Evolutionary conservation across 2,888 invertebrate species (phyloP).

Genomic region (Isoperla grammatica): DNA sequence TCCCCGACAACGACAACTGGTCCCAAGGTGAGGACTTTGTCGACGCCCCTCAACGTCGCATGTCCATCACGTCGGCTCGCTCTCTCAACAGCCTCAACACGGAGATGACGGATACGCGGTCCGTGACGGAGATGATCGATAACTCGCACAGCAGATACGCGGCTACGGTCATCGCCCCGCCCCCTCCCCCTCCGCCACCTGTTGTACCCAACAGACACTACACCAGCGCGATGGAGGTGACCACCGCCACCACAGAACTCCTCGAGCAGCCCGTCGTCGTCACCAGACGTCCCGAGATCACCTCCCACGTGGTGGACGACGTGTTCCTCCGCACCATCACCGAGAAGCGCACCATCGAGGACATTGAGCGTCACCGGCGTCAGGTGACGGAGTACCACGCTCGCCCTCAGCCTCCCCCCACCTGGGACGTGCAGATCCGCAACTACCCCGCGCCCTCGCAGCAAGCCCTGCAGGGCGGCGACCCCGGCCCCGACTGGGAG

Average conservation of each 20-base stretch:
- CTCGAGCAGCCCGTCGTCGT: slow-evolving; percentile 47
- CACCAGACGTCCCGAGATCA: slow-evolving; percentile 72
- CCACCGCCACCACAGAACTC: slow-evolving; percentile 36
- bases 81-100: slow-evolving; percentile 68
- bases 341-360: slow-evolving; percentile 86
- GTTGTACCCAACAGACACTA: slow-evolving; percentile 50
- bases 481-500: slow-evolving; percentile 68
- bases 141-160: slow-evolving; percentile 53
- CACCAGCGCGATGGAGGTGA: slow-evolving; percentile 38
- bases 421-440: slow-evolving; percentile 81
- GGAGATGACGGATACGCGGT: slow-evolving; percentile 74
- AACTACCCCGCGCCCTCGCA: slow-evolving; percentile 69
- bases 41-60: slow-evolving; percentile 30
- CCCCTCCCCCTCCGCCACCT: slow-evolving; percentile 51
- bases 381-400: slow-evolving; percentile 78
- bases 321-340: slow-evolving; percentile 86
- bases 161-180: slow-evolving; percentile 45
- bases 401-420: slow-evolving; percentile 53
- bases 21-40: slow-evolving; percentile 33
- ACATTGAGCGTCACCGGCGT: slow-evolving; percentile 79
- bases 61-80: slow-evolving; percentile 26
- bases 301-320: slow-evolving; percentile 86
- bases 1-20: slow-evolving; percentile 37
- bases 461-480: slow-evolving; percentile 42
- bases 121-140: slow-evolving; percentile 69